Base-by-base conservation (phyloP, 2,113 vertebrate species). In the Eolophus roseicapilla region DNA sequence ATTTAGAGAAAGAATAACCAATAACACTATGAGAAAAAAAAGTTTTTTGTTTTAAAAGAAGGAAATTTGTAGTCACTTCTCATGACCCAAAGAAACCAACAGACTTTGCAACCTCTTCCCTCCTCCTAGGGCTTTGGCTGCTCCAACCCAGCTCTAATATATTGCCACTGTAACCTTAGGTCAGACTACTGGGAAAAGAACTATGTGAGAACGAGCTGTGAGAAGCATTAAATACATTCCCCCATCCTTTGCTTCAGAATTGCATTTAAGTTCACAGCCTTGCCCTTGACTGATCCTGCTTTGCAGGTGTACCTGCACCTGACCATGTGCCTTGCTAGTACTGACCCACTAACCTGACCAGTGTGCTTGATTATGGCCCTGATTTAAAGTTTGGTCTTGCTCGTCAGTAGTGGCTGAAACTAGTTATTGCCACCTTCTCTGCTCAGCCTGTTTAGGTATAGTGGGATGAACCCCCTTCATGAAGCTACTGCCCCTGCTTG, bases 401-500 rank as follows among this genome's bases (percentile, higher is more conserved):
- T 81, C 3, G 0, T 43, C 17, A 17, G 14, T 71, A 2, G 1
- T 21, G n/a, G 9, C 5, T 75, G 41, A 74, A 81, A 46, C 4
- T 37, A 11, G 11, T 18, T 86, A 13, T 37, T 59, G 23, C 3
- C 2, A 7, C 7, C 43, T 71, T 67, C 68, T 85, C 60, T 71
- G 46, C 74, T 53, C 10, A 63, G 19, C 12, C 29, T 53, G 4
- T 10, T 78, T 33, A 41, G 21, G 17, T 74, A 52, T 8, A 17
- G 7, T 17, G 21, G 24, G 6, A 35, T 31, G 20, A 41, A 41
- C 0, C 0, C 4, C 2, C 14, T 81, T 57, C n/a, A 21, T 9
- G 10, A 70, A 7, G 9, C 15, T 27, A 29, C 33, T 65, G 15
- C 4, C 11, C 18, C 37, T 46, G 33, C 21, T 68, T 75, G 9